Evolutionary conservation across 2,113 vertebrate species (phyloP), one percentile per base, ranked within the genome.

Genomic region (Perognathus longimembris): DNA sequence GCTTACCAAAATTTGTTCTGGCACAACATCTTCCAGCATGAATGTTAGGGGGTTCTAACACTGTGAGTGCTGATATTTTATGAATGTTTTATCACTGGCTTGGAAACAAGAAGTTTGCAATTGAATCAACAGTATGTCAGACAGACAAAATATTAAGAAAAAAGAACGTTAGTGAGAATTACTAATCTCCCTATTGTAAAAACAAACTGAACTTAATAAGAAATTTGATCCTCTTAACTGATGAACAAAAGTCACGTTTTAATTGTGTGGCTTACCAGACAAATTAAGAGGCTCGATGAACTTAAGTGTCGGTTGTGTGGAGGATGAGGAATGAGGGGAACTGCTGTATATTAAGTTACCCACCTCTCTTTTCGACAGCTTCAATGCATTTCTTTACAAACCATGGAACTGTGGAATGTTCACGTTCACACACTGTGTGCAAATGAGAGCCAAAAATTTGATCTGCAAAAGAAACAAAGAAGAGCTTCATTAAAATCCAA

Each of bases 401-500:
- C 64, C 89, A 95, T 1, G 99, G 99, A 57, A 99, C 98, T 2
- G 98, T 98, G 83, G 98, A 98, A 96, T 98, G 98, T 97, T 99
- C 99, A 0, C 98, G 98, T 88, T 98, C 97, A 85, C 99, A 99
- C 78, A 99, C 98, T 74, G 97, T 97, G 89, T 98, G 96, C 96
- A 99, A 97, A 96, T 98, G 98, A 95, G 99, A 99, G 94, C 99
- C 99, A 96, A 99, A 99, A 92, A 99, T 98, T 97, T 99, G 98
- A 98, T 99, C 99, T 99, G 92, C 59, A 81, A 97, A 91, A 83
- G 75, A 94, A 97, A 97, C 96, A 92, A 94, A 96, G 90, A 97
- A 95, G 95, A 97, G 94, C 85, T 95, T 95, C 95, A 97, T 95
- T 97, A 97, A 96, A 97, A 97, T 95, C 95, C 80, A 96, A 88